Conservation (phyloP, 2,113 vertebrate species). For the Ondatra zibethicus region DNA sequence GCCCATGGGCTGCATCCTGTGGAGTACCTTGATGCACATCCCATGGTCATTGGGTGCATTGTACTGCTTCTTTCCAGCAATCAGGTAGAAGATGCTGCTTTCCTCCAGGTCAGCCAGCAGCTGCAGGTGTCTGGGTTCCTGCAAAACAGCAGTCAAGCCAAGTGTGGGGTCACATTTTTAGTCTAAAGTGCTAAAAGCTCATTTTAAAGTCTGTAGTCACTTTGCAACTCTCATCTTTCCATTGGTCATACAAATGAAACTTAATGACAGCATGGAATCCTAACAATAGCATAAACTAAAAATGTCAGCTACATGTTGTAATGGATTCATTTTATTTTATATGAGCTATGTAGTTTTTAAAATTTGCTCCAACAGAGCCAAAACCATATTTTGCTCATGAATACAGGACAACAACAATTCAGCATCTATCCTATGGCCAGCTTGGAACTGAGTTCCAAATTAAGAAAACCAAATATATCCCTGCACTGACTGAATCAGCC, state of each 20-base stretch:
- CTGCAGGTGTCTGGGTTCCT: conserved; percentile 98
- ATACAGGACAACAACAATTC: background rate
- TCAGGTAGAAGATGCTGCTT: conserved; percentile 94
- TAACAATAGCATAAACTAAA: rapidly evolving
- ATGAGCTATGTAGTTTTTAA: too few relatives aligned
- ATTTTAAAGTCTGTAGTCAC: background rate
- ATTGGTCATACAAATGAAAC: rapidly evolving
- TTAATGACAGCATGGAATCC: rapidly evolving
- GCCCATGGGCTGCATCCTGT: rapidly evolving
- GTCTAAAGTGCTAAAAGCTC: background rate
- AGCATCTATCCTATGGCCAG: rapidly evolving
- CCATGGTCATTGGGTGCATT: conserved; percentile 94
- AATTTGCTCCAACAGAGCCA: background rate
- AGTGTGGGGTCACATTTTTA: background rate
- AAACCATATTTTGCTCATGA: background rate
- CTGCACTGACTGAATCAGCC: background rate
- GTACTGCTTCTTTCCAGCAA: conserved; percentile 93
- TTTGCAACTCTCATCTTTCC: too few relatives aligned
- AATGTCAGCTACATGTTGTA: background rate
- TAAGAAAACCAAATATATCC: background rate
- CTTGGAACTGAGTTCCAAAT: background rate
- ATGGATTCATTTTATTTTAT: too few relatives aligned
- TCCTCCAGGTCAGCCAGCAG: conserved; percentile 96
- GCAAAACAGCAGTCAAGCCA: background rate
- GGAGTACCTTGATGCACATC: conserved; percentile 96